Percentiles rank a stretch among this genome's conserved stretches.
Evolutionary conservation across 2,797 vertebrate genomes (phyloP).

Genomic region (Danio jaintianensis): DNA sequence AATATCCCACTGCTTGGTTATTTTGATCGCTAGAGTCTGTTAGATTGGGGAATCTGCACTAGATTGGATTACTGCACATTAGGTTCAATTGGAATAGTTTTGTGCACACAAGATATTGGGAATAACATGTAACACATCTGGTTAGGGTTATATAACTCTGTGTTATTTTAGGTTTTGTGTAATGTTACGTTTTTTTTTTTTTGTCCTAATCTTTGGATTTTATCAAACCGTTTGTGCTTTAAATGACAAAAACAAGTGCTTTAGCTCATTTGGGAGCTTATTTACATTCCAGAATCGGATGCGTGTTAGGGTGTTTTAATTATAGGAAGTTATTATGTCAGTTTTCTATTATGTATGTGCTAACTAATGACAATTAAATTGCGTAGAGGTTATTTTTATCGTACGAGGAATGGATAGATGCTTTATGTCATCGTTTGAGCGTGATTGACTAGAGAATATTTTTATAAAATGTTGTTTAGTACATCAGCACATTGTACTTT

Average conservation of each 20-base stretch:
- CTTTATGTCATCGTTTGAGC: background rate
- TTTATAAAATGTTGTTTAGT: slow-evolving; percentile 26
- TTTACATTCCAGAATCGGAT: slow-evolving; percentile 12
- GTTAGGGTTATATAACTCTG: background rate
- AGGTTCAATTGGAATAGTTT: background rate
- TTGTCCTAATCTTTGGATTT: background rate
- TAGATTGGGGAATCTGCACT: background rate
- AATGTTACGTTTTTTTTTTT: background rate
- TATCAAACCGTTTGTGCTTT: slow-evolving; percentile 15
- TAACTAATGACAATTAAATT: slow-evolving; percentile 15
- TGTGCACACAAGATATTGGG: background rate
- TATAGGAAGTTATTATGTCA: background rate
- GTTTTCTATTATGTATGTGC: background rate
- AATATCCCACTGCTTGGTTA: background rate
- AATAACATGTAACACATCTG: background rate
- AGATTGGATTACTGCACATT: background rate
- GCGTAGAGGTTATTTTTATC: background rate
- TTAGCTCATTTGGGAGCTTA: slow-evolving; percentile 9
- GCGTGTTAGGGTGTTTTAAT: slow-evolving; percentile 6
- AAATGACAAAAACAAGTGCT: slow-evolving; percentile 21
- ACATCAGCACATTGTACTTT: slow-evolving; percentile 25
- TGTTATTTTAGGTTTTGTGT: background rate
- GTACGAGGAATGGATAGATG: background rate
- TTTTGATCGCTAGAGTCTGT: background rate
- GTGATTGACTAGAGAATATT: slow-evolving; percentile 25